These are phyloP conservation scores for Lethenteron camtschaticum DNA, from an alignment of 2,113 vertebrate species.

Conservation along the genomic window DNA sequence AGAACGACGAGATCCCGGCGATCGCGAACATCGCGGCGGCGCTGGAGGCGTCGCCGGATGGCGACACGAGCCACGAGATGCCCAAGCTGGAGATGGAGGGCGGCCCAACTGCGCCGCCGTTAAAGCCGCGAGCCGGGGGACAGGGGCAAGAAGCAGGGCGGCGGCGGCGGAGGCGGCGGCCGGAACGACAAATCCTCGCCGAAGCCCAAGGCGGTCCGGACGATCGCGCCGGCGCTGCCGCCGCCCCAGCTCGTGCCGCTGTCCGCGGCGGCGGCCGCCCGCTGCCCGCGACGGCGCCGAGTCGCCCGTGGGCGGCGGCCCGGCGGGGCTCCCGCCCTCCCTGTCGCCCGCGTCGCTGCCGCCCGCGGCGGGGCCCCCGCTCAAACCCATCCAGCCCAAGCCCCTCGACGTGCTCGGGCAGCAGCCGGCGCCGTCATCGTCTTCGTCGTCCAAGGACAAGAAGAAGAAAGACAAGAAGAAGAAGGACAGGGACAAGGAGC, in stretches of 20 bases:
- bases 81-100: constrained; percentile 83
- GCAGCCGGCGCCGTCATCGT: no score
- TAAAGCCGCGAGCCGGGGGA: constrained; percentile 19
- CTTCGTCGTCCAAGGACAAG: constrained; percentile 35
- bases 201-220: constrained; percentile 62
- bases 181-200: constrained; percentile 44
- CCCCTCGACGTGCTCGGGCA: constrained; percentile 40
- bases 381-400: constrained; percentile 97
- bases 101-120: constrained; percentile 46
- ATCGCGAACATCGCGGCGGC: constrained; percentile 87
- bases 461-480: constrained; percentile 85
- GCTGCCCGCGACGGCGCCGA: constrained; percentile 13
- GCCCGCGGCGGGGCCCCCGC: constrained; percentile 59
- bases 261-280: constrained; percentile 62
- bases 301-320: constrained; percentile 21
- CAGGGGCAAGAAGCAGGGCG: constrained; percentile 37
- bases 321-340: not conserved
- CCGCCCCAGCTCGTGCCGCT: constrained; percentile 22
- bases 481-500: constrained; percentile 64
- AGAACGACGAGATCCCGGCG: constrained; percentile 41
- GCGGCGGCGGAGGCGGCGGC: constrained; percentile 37
- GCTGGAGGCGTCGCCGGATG: constrained; percentile 46
- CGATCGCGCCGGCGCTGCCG: constrained; percentile 47
- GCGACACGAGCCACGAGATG: constrained; percentile 56
- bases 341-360: constrained; percentile 14